Evolutionary conservation across 2,113 vertebrate species (phyloP).

Genomic region (Vombatus ursinus): DNA sequence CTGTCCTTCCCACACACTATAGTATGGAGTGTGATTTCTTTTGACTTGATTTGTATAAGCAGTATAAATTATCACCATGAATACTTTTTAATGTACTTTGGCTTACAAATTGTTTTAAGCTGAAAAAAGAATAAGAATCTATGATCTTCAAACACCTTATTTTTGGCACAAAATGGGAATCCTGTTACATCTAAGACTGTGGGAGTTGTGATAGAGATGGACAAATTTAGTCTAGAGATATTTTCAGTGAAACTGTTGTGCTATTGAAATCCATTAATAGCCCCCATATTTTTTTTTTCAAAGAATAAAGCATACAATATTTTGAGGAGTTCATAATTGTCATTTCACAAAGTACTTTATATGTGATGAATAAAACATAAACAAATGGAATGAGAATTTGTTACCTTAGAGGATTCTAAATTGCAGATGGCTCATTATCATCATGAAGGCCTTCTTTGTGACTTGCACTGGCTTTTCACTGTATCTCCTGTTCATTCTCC

Average conservation of each 20-base stretch:
- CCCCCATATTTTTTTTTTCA: not conserved
- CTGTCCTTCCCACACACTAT: not conserved
- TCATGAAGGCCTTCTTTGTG: not conserved
- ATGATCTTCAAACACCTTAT: not conserved
- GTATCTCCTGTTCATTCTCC: constrained; percentile 1
- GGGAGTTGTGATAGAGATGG: constrained; percentile 25
- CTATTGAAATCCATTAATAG: constrained; percentile 56
- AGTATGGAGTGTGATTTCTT: not conserved
- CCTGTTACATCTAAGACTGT: constrained; percentile 30
- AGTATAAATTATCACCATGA: not conserved
- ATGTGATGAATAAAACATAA: constrained; percentile 70
- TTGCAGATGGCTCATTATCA: constrained; percentile 36
- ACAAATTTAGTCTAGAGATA: constrained; percentile 25
- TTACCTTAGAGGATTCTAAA: constrained; percentile 12
- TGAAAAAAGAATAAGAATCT: not conserved
- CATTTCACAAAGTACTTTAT: constrained; percentile 57
- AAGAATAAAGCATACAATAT: constrained; percentile 20
- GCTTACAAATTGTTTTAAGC: not conserved
- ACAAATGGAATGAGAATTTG: constrained; percentile 39
- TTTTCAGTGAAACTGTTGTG: constrained; percentile 28
- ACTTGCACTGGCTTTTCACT: constrained; percentile 1
- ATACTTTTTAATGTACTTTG: not conserved
- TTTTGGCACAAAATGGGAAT: constrained; percentile 43
- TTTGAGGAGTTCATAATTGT: constrained; percentile 44
- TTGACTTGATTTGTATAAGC: not conserved